phyloP scores from a whole-genome alignment of 2,888 invertebrate genomes.

The Eubasilissa splendida region DNA sequence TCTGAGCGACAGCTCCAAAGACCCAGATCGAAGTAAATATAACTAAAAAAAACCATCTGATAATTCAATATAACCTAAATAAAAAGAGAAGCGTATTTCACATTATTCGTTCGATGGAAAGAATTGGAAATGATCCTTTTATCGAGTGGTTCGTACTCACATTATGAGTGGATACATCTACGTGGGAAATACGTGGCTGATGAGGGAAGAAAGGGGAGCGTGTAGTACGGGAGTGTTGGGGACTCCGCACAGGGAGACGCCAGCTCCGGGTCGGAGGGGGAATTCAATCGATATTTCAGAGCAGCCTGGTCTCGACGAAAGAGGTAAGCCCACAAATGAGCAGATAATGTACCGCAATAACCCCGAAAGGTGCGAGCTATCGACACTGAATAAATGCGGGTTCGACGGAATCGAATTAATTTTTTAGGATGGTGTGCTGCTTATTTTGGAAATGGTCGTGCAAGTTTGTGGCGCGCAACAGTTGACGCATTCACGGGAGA shows the following conservation, averaged over 20 bases:
- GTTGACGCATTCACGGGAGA: slow-evolving; percentile 25
- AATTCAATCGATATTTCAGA: slow-evolving; percentile 4
- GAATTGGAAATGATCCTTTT: too few relatives aligned
- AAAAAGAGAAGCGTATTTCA: too few relatives aligned
- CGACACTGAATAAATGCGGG: too few relatives aligned
- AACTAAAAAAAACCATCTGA: neutral
- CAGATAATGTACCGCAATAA: too few relatives aligned
- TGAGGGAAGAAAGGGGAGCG: slow-evolving; percentile 3
- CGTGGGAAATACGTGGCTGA: neutral
- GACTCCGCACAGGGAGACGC: neutral
- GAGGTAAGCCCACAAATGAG: too few relatives aligned
- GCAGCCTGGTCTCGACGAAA: neutral
- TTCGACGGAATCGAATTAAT: too few relatives aligned
- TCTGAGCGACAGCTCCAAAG: slow-evolving; percentile 2
- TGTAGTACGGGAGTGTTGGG: neutral
- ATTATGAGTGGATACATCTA: too few relatives aligned
- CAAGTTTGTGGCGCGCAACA: slow-evolving; percentile 11
- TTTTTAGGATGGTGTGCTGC: neutral
- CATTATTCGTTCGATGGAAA: too few relatives aligned
- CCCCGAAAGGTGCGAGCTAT: too few relatives aligned
- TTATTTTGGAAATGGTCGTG: neutral
- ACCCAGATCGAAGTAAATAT: neutral
- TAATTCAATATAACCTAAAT: too few relatives aligned
- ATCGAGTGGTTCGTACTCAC: too few relatives aligned
- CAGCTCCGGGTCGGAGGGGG: neutral